Evolutionary conservation across 1,140 invertebrate genomes (phyloP).

Genomic region (Camponotus pennsylvanicus): DNA sequence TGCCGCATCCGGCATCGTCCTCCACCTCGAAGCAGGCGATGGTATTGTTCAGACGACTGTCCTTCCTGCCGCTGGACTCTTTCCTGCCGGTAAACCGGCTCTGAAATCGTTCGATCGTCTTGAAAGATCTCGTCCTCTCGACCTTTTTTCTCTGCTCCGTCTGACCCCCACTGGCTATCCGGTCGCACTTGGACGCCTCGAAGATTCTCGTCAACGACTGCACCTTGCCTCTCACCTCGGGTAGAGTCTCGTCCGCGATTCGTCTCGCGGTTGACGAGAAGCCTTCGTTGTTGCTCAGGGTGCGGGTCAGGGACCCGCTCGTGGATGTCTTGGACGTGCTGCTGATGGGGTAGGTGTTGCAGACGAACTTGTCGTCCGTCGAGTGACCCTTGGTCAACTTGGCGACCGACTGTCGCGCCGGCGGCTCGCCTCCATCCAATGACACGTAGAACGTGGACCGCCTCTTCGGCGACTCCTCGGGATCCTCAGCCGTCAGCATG

Average conservation of each 20-base stretch:
- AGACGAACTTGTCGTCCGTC: slow-evolving; percentile 76
- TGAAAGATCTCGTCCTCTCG: slow-evolving; percentile 84
- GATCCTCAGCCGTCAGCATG: slow-evolving; percentile 75
- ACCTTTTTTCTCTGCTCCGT: slow-evolving; percentile 80
- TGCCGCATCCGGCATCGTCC: slow-evolving; percentile 64
- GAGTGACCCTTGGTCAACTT: slow-evolving; percentile 75
- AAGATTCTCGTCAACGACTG: slow-evolving; percentile 84
- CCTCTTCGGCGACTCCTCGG: slow-evolving; percentile 83
- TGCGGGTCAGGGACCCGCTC: slow-evolving; percentile 70
- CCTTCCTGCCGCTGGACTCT: slow-evolving; percentile 74
- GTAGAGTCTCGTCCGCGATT: slow-evolving; percentile 52
- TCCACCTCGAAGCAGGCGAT: slow-evolving; percentile 76
- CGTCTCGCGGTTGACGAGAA: slow-evolving; percentile 43
- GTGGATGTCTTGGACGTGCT: slow-evolving; percentile 56
- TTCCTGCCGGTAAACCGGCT: slow-evolving; percentile 81
- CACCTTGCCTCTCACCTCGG: slow-evolving; percentile 82
- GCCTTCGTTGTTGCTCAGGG: slow-evolving; percentile 79
- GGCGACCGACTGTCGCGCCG: slow-evolving; percentile 66
- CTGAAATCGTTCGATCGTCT: slow-evolving; percentile 85
- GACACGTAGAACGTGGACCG: slow-evolving; percentile 87
- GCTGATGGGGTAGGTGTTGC: slow-evolving; percentile 79
- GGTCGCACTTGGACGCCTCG: slow-evolving; percentile 77
- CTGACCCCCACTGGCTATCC: slow-evolving; percentile 1
- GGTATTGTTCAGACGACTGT: slow-evolving; percentile 79
- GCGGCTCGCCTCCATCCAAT: slow-evolving; percentile 79